These are phyloP conservation scores for Cyclura pinguis DNA, from an alignment of 2,797 vertebrate species.

Conservation along the genomic window DNA sequence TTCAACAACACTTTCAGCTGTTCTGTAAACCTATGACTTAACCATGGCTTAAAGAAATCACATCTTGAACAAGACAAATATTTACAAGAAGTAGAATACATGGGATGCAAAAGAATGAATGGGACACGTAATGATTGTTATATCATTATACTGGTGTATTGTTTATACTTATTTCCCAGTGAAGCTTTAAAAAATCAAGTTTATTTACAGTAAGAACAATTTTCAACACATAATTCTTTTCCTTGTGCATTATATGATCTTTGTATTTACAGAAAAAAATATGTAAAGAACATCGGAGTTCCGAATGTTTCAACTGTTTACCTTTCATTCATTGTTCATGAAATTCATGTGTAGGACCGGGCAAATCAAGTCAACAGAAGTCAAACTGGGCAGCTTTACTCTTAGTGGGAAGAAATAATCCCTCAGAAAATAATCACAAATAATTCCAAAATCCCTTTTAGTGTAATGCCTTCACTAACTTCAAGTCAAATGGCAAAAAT, in stretches of 20 bases:
- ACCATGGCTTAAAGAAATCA: background rate
- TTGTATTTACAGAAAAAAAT: background rate
- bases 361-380: no score
- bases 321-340: background rate
- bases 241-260: background rate
- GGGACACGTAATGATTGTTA: background rate
- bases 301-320: background rate
- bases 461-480: background rate
- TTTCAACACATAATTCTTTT: background rate
- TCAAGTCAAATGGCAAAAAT: background rate
- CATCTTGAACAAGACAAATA: background rate
- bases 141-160: background rate
- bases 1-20: conserved; percentile 18
- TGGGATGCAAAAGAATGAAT: background rate
- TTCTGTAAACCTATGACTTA: background rate
- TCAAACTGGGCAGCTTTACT: no score
- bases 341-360: no score
- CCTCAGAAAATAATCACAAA: no score
- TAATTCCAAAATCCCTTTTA: background rate
- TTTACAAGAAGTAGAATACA: background rate
- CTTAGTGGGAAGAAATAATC: no score
- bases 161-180: background rate
- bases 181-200: background rate
- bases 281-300: background rate
- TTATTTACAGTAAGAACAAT: background rate